Evolutionary conservation across 2,113 vertebrate species (phyloP).

Genomic region (Salvelinus sp.): DNA sequence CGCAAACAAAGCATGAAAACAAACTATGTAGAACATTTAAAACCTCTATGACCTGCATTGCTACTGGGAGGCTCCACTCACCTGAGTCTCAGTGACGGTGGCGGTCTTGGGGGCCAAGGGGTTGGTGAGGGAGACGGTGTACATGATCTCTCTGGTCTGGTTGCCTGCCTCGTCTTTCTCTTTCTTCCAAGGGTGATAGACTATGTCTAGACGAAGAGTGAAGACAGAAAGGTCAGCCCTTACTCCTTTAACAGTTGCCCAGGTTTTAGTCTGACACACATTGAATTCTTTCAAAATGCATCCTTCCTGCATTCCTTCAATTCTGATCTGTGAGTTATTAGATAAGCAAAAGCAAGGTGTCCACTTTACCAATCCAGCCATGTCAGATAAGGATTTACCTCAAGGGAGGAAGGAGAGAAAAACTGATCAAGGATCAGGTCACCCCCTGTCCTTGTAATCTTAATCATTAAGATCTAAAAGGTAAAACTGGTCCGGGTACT

Average conservation of each 20-base stretch:
- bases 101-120: conserved; percentile 89
- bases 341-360: too few species aligned
- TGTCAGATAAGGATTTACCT: neutral
- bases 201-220: conserved; percentile 72
- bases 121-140: conserved; percentile 87
- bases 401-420: neutral
- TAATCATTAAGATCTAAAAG: neutral
- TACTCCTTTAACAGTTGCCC: neutral
- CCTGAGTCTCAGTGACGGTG: conserved; percentile 87
- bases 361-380: neutral
- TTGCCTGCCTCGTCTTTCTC: conserved; percentile 86
- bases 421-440: too few species aligned
- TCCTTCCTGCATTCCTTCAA: neutral
- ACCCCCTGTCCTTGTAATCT: neutral
- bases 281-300: neutral
- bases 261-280: neutral
- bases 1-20: too few species aligned
- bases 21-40: too few species aligned
- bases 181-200: conserved; percentile 89
- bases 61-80: conserved; percentile 36
- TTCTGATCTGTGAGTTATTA: neutral
- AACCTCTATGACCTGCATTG: too few species aligned
- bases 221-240: neutral
- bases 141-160: conserved; percentile 85
- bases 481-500: neutral